A percentile compares a stretch with the other conserved stretches of the same genome.
Evolutionary conservation across 1,140 invertebrate genomes (phyloP).

Genomic region (Chymomyza costata): DNA sequence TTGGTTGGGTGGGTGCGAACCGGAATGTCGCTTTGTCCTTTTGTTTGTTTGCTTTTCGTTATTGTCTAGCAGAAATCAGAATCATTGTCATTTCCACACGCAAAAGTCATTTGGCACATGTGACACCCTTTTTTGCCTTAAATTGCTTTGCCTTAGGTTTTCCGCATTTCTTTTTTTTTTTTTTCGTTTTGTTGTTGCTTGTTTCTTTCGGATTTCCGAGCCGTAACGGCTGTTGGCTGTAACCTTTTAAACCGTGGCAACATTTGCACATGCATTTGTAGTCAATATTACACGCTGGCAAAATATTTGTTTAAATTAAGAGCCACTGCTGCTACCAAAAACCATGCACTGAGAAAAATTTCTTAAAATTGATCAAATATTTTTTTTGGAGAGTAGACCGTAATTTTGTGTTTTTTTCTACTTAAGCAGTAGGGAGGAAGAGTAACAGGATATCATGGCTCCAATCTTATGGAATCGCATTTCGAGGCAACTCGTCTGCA

Average conservation of each 20-base stretch:
- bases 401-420: no score
- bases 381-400: no score
- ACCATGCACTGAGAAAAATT: no score
- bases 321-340: slow-evolving; percentile 22
- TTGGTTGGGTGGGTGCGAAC: no score
- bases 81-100: slow-evolving; percentile 73
- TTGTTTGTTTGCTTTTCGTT: slow-evolving; percentile 69
- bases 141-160: slow-evolving; percentile 63
- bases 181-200: slow-evolving; percentile 1
- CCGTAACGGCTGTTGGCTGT: slow-evolving; percentile 3
- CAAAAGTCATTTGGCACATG: slow-evolving; percentile 73
- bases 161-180: slow-evolving; percentile 17
- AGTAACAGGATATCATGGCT: no score
- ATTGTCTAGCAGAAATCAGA: slow-evolving; percentile 63
- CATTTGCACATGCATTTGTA: slow-evolving; percentile 74
- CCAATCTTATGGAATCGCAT: no score
- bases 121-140: slow-evolving; percentile 70
- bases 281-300: slow-evolving; percentile 66
- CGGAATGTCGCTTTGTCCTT: slow-evolving; percentile 28
- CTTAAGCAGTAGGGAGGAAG: no score
- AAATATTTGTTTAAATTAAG: slow-evolving; percentile 70
- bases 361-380: no score
- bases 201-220: no score
- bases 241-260: slow-evolving; percentile 64
- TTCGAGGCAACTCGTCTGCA: neutral